phyloP scores from a whole-genome alignment of 2,113 vertebrate genomes.

The Nothoprocta pentlandii region DNA sequence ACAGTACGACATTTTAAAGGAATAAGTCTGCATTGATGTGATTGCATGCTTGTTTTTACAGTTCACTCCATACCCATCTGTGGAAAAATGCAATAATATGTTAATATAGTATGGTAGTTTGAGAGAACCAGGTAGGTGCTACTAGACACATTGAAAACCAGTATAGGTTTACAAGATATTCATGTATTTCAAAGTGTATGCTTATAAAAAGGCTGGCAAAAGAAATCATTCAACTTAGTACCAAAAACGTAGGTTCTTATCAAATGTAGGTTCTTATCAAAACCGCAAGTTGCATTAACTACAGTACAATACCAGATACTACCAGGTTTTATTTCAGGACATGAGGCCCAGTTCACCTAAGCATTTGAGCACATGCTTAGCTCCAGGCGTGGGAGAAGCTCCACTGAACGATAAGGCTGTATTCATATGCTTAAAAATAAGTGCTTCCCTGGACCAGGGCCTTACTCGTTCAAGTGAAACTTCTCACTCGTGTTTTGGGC shows the following conservation, averaged over 20 bases:
- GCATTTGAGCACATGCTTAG: constrained; percentile 20
- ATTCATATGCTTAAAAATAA: constrained; percentile 51
- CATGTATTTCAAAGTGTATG: constrained; percentile 79
- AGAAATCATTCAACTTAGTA: constrained; percentile 76
- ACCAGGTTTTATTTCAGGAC: constrained; percentile 75
- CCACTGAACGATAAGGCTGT: constrained; percentile 36
- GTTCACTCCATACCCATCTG: constrained; percentile 84
- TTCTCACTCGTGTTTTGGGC: constrained; percentile 56
- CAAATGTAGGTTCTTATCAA: constrained; percentile 75
- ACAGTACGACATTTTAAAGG: constrained; percentile 89
- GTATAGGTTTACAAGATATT: constrained; percentile 85
- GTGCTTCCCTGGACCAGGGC: constrained; percentile 67
- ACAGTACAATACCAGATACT: constrained; percentile 18
- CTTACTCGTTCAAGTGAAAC: constrained; percentile 72
- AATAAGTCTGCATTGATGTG: constrained; percentile 90
- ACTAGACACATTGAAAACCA: constrained; percentile 86
- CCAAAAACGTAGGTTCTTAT: constrained; percentile 77
- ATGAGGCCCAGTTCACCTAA: constrained; percentile 7
- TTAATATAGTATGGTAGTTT: constrained; percentile 88
- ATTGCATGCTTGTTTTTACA: constrained; percentile 89
- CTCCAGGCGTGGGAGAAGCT: background rate
- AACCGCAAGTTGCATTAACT: constrained; percentile 64
- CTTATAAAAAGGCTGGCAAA: constrained; percentile 75
- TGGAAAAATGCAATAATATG: constrained; percentile 90
- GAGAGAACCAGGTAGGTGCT: constrained; percentile 87